phyloP scores from a whole-genome alignment of 53 echinoderm and acorn worm species.

The Arbacia lixula region DNA sequence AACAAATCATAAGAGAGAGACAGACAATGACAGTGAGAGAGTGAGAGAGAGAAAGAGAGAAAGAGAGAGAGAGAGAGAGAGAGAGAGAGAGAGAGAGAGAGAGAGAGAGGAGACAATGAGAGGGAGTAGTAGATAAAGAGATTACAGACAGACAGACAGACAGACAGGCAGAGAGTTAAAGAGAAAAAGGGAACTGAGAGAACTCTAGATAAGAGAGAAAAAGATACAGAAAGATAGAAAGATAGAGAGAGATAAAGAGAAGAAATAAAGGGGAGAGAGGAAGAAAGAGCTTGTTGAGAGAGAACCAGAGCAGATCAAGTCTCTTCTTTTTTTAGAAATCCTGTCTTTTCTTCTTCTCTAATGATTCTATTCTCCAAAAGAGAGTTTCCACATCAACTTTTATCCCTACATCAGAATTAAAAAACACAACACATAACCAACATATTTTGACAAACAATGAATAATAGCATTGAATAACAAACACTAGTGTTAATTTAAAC shows the following conservation, averaged over 20 bases:
- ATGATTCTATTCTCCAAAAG: too few species aligned
- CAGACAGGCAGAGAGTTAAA: not conserved
- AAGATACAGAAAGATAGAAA: not conserved
- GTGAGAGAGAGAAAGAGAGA: not conserved
- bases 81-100: not conserved
- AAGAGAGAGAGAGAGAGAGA: not conserved
- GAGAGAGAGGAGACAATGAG: not conserved
- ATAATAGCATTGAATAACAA: too few species aligned
- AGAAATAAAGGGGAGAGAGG: not conserved
- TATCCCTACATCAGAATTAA: too few species aligned
- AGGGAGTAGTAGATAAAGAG: not conserved
- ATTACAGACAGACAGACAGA: too few species aligned
- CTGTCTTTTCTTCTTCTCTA: too few species aligned
- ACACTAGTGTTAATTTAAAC: too few species aligned
- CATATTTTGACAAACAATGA: too few species aligned
- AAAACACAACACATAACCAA: too few species aligned
- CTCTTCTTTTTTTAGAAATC: too few species aligned
- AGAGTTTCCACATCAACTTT: too few species aligned
- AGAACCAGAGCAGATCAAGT: not conserved
- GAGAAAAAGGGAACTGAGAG: not conserved
- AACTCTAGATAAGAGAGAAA: not conserved
- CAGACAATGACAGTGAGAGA: not conserved
- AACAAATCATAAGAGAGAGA: not conserved
- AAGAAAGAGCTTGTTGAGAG: not conserved
- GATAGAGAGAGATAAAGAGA: not conserved